Base-by-base conservation (phyloP, 2,888 invertebrate genomes). In the Mesorhabditis sp. region DNA sequence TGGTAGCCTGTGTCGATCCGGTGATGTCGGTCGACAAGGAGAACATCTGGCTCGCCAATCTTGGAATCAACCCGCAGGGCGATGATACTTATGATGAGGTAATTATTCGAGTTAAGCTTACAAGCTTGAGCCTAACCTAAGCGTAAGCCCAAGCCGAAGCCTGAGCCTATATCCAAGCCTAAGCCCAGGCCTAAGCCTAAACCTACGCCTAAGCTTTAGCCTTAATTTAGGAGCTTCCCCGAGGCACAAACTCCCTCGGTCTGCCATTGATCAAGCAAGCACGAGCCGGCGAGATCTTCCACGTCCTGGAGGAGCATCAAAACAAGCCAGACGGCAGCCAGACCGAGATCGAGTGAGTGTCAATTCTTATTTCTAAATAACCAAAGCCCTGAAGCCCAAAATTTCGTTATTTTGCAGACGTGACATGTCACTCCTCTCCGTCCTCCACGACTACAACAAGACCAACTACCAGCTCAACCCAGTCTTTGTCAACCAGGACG, bases 1-100 rank as follows among this genome's bases (percentile, higher is more conserved):
- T 83, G 61, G 83, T 83, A 7, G 78, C 82, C 5, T 83, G 83
- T 69, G 81, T 81, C 4, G 82, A 81, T 66, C 83, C 83, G 0
- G 82, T 80, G 5, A 80, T 82, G 80, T 80, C 79, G 5, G 76
- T 74, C 41, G 80, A 82, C 70, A 75, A 75, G 61, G 77, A 80
- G 62, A 82, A 82, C 70, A 76, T 80, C 64, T 82, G 81, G 81
- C 63, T 81, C 41, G 77, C 79, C 13, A 79, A 79, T 70, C 70
- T 81, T 5, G 81, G 81, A 43, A 71, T 79, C 66, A 81, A 81
- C 65, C 68, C 72, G 58, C 69, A 75, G 41, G 75, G 76, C 10
- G 67, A 72, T 4, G 71, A 70, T 7, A 75, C 58, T 50, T 50
- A 10, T 50, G 58, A 50, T n/a, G 58, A 50, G 58, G 58, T 50